A percentile compares a stretch with the other conserved stretches of the same genome.
These are phyloP conservation scores for Eospalax fontanierii DNA, from an alignment of 2,797 vertebrate species.

Conservation along the genomic window DNA sequence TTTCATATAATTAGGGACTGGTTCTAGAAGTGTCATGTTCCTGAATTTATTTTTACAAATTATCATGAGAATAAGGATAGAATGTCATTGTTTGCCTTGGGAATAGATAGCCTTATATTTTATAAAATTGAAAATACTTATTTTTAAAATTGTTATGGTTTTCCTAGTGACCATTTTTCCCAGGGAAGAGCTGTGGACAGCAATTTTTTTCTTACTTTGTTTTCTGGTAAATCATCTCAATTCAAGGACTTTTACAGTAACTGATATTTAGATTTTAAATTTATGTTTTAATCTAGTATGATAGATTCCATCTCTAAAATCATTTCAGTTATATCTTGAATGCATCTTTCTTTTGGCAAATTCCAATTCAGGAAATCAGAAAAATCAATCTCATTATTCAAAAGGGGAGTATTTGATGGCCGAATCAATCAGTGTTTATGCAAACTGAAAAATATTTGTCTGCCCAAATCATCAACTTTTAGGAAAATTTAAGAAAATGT, in stretches of 20 bases:
- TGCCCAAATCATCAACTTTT: slow-evolving; percentile 76
- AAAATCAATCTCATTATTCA: slow-evolving; percentile 83
- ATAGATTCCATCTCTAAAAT: slow-evolving; percentile 87
- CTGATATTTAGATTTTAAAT: slow-evolving; percentile 88
- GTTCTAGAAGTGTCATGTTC: not conserved
- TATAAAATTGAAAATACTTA: slow-evolving; percentile 34
- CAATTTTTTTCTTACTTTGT: slow-evolving; percentile 51
- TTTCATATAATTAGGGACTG: slow-evolving; percentile 43
- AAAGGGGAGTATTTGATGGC: slow-evolving; percentile 84
- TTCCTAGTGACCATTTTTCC: not conserved
- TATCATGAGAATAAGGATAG: not conserved
- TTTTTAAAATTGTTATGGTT: slow-evolving; percentile 1
- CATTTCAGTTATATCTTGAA: slow-evolving; percentile 80
- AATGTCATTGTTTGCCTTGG: not conserved
- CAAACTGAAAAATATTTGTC: slow-evolving; percentile 77
- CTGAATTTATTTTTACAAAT: slow-evolving; percentile 51
- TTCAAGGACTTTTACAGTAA: slow-evolving; percentile 89
- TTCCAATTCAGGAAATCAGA: slow-evolving; percentile 82
- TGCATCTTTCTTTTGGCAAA: slow-evolving; percentile 79
- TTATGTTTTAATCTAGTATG: too few relatives aligned
- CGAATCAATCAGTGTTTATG: slow-evolving; percentile 83
- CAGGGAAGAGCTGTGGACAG: slow-evolving; percentile 30
- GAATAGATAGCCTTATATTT: not conserved
- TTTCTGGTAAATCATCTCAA: slow-evolving; percentile 73
- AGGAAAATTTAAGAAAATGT: slow-evolving; percentile 69